These are phyloP conservation scores for Drosophila pseudotalamancana DNA, from an alignment of 2,888 invertebrate species.

Conservation along the genomic window DNA sequence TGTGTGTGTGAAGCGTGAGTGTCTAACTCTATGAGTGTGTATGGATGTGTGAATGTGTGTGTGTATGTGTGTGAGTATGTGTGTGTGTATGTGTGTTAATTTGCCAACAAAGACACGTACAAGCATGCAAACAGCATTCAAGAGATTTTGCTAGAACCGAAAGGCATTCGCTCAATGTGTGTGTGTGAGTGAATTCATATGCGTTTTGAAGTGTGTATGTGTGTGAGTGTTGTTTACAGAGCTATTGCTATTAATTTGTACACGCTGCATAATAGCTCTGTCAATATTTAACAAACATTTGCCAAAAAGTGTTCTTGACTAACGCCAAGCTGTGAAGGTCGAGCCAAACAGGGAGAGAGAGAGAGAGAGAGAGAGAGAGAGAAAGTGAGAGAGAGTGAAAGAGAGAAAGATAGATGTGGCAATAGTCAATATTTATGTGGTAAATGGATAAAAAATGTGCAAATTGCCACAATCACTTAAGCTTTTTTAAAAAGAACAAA, in stretches of 20 bases:
- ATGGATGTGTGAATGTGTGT: neutral
- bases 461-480: too few relatives aligned
- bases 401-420: neutral
- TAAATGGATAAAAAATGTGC: too few relatives aligned
- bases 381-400: too few relatives aligned
- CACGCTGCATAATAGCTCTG: slow-evolving; percentile 71
- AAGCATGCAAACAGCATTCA: slow-evolving; percentile 70
- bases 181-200: neutral
- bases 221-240: slow-evolving; percentile 59
- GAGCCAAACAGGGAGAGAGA: neutral
- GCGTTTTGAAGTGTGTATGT: slow-evolving; percentile 21
- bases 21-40: too few relatives aligned
- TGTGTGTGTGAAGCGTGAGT: neutral
- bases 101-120: slow-evolving; percentile 74
- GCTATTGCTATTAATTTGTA: slow-evolving; percentile 72
- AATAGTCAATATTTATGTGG: too few relatives aligned
- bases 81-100: slow-evolving; percentile 62
- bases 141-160: slow-evolving; percentile 61
- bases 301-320: slow-evolving; percentile 53
- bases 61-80: neutral
- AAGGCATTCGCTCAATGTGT: slow-evolving; percentile 44
- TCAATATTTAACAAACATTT: slow-evolving; percentile 71
- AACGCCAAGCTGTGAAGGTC: slow-evolving; percentile 11
- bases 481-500: too few relatives aligned
- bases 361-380: neutral